Percentiles rank a stretch among this genome's conserved stretches.
phyloP scores from a whole-genome alignment of 35 echinoderm and acorn worm species.

The Heliocidaris erythrogramma region DNA sequence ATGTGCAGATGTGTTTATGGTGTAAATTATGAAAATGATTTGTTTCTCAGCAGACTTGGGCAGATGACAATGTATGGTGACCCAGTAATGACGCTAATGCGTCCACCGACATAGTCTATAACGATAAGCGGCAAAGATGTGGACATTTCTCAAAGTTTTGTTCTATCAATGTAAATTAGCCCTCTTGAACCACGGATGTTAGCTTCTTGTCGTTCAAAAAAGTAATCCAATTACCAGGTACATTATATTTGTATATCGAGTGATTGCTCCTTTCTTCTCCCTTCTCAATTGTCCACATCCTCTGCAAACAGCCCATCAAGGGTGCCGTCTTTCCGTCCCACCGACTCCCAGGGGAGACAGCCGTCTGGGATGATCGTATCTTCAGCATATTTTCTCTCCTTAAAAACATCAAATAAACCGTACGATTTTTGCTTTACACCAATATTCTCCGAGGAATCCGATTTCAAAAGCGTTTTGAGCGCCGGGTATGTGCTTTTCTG shows the following conservation, averaged over 20 bases:
- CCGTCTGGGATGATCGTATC: neutral
- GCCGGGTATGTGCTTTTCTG: neutral
- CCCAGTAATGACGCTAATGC: neutral
- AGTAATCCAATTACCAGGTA: neutral
- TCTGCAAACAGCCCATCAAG: neutral
- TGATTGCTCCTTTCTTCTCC: neutral
- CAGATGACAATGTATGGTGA: too few relatives aligned
- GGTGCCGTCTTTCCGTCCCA: neutral
- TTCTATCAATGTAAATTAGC: neutral
- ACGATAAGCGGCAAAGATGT: neutral
- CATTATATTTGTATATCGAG: neutral
- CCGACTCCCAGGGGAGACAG: neutral
- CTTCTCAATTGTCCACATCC: neutral
- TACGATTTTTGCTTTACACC: neutral
- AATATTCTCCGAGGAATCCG: neutral
- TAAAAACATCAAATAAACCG: constrained; percentile 37
- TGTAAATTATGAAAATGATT: too few relatives aligned
- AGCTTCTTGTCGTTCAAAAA: neutral
- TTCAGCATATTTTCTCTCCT: constrained; percentile 37
- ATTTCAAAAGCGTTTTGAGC: neutral
- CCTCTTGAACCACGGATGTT: neutral
- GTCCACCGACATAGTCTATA: neutral
- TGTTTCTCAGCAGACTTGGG: too few relatives aligned
- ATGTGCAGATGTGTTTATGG: too few relatives aligned
- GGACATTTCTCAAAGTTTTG: neutral